Percentiles rank a stretch among this genome's conserved stretches.
Conservation (phyloP, 2,888 invertebrate genomes). For the Neuroscelio doddi region DNA sequence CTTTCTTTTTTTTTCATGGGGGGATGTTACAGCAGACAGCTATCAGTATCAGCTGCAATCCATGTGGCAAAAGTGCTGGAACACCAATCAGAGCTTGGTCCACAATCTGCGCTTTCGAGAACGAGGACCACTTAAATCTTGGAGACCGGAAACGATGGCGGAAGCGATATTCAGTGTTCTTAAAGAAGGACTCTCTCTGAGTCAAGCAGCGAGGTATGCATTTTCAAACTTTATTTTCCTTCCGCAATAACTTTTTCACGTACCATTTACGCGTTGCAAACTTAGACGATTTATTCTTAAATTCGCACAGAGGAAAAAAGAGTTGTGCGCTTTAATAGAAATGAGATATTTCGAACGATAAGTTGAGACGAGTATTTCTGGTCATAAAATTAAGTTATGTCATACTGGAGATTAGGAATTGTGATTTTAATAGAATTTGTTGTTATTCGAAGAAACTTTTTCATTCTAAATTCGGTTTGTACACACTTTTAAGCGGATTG, state of each 20-base stretch:
- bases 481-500: too few species aligned
- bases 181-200: constrained; percentile 90
- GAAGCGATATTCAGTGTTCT: constrained; percentile 94
- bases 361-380: too few species aligned
- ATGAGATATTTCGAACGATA: too few species aligned
- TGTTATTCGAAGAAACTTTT: too few species aligned
- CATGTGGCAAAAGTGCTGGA: constrained; percentile 98
- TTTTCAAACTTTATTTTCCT: constrained; percentile 23
- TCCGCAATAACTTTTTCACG: constrained; percentile 13
- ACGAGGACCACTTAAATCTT: constrained; percentile 92
- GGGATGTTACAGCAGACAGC: constrained; percentile 84
- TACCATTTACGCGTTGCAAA: background rate
- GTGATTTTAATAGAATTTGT: too few species aligned
- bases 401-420: too few species aligned
- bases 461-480: too few species aligned
- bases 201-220: constrained; percentile 82
- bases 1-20: constrained; percentile 62
- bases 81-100: constrained; percentile 91
- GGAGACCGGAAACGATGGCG: constrained; percentile 96
- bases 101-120: constrained; percentile 93
- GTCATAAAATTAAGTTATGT: too few species aligned
- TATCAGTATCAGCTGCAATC: constrained; percentile 96
- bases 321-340: too few species aligned
- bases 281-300: too few species aligned
- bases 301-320: too few species aligned